A percentile compares a stretch with the other conserved stretches of the same genome.
Evolutionary conservation across 2,797 vertebrate genomes (phyloP).

Genomic region (Enteromius paludinosus): DNA sequence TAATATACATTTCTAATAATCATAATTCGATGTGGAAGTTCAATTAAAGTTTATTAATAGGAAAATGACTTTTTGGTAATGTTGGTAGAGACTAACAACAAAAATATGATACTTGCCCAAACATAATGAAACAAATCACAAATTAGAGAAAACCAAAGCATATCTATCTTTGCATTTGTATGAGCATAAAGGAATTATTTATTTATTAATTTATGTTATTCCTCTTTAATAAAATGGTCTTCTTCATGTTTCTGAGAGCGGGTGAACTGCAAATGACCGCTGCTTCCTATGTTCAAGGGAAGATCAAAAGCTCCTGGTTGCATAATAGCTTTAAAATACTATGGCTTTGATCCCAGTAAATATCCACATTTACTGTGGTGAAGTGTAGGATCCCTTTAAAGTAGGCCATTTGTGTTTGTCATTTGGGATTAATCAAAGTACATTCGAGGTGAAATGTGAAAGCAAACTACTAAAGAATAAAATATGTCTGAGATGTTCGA

Average conservation of each 20-base stretch:
- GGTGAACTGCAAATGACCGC: slow-evolving; percentile 48
- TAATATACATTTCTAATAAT: neutral
- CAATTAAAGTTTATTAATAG: neutral
- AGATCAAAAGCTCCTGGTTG: slow-evolving; percentile 53
- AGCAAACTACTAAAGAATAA: slow-evolving; percentile 35
- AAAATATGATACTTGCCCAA: slow-evolving; percentile 26
- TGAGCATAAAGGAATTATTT: slow-evolving; percentile 27
- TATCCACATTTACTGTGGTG: slow-evolving; percentile 56
- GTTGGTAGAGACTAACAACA: slow-evolving; percentile 36
- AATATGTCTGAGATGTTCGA: slow-evolving; percentile 41
- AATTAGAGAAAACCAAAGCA: slow-evolving; percentile 32
- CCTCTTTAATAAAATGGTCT: slow-evolving; percentile 27
- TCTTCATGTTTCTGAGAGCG: slow-evolving; percentile 41
- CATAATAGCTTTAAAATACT: slow-evolving; percentile 42
- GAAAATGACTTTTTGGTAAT: slow-evolving; percentile 45
- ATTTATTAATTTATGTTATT: neutral
- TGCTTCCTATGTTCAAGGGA: slow-evolving; percentile 37
- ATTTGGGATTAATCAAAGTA: slow-evolving; percentile 41
- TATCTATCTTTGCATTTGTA: slow-evolving; percentile 8
- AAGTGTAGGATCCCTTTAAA: slow-evolving; percentile 43
- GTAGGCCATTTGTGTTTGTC: slow-evolving; percentile 15
- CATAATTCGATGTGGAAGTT: too few relatives aligned
- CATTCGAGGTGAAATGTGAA: slow-evolving; percentile 30
- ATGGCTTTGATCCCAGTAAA: slow-evolving; percentile 60
- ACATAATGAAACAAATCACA: slow-evolving; percentile 35